Conservation (phyloP, 30 jellyfish, hydroid and myxozoan species). For the Chironex yamaguchii region DNA sequence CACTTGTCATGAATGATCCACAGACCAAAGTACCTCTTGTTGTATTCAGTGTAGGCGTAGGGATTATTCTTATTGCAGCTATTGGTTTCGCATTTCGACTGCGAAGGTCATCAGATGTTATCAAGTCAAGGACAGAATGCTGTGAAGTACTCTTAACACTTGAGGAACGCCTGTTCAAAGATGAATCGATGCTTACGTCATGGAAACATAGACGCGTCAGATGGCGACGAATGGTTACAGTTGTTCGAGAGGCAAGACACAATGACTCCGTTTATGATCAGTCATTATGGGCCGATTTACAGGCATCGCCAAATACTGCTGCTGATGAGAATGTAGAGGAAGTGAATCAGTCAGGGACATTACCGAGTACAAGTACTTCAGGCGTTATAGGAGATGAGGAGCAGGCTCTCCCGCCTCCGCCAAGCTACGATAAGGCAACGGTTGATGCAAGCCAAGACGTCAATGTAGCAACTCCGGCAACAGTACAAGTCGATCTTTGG, state of each 20-base stretch:
- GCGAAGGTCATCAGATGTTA: slow-evolving; percentile 32
- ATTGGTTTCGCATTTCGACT: slow-evolving; percentile 48
- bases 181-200: slow-evolving; percentile 52
- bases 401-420: slow-evolving; percentile 37
- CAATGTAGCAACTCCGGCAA: not conserved
- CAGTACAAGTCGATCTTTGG: not conserved
- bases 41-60: slow-evolving; percentile 65
- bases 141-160: slow-evolving; percentile 34
- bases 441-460: not conserved
- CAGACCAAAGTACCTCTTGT: slow-evolving; percentile 74
- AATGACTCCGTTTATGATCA: slow-evolving; percentile 58
- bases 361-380: not conserved
- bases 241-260: slow-evolving; percentile 82
- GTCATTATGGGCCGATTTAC: slow-evolving; percentile 55
- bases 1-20: slow-evolving; percentile 43
- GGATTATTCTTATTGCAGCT: slow-evolving; percentile 49
- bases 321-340: not conserved
- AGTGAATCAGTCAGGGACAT: not conserved
- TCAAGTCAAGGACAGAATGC: slow-evolving; percentile 64
- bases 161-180: slow-evolving; percentile 63
- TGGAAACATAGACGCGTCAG: slow-evolving; percentile 68
- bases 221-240: slow-evolving; percentile 68
- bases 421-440: slow-evolving; percentile 1
- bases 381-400: not conserved
- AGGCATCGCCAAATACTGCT: not conserved